Conservation (phyloP, 2,797 vertebrate species). For the Eulemur rubriventer region DNA sequence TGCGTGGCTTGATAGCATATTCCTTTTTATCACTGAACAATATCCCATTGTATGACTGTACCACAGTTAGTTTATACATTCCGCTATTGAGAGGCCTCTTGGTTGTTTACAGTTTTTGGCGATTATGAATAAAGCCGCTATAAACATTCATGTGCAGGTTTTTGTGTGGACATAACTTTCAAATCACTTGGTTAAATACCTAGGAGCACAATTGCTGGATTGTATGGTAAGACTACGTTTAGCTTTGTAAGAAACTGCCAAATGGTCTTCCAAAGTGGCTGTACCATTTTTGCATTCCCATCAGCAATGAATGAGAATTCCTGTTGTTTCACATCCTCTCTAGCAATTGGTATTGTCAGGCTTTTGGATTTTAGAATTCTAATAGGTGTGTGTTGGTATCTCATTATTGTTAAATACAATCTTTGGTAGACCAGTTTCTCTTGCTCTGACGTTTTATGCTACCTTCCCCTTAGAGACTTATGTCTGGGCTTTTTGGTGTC, state of each 20-base stretch:
- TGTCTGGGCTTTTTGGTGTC: neutral
- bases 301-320: neutral
- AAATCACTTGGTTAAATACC: slow-evolving; percentile 10
- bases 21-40: neutral
- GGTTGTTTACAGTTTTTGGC: neutral
- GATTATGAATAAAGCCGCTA: slow-evolving; percentile 4
- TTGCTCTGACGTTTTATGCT: slow-evolving; percentile 49
- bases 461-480: neutral
- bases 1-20: neutral
- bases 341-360: neutral
- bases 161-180: slow-evolving; percentile 19
- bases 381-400: neutral
- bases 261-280: slow-evolving; percentile 16
- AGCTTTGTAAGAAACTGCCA: neutral
- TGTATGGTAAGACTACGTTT: neutral
- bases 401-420: neutral
- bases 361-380: slow-evolving; percentile 15
- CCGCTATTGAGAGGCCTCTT: neutral
- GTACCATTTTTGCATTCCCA: neutral
- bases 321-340: neutral
- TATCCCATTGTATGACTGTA: neutral
- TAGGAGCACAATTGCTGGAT: neutral
- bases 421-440: neutral
- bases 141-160: neutral
- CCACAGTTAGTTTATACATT: neutral